Evolutionary conservation across 2,113 vertebrate species (phyloP), one percentile per base, ranked within the genome.

Genomic region (Bettongia penicillata): DNA sequence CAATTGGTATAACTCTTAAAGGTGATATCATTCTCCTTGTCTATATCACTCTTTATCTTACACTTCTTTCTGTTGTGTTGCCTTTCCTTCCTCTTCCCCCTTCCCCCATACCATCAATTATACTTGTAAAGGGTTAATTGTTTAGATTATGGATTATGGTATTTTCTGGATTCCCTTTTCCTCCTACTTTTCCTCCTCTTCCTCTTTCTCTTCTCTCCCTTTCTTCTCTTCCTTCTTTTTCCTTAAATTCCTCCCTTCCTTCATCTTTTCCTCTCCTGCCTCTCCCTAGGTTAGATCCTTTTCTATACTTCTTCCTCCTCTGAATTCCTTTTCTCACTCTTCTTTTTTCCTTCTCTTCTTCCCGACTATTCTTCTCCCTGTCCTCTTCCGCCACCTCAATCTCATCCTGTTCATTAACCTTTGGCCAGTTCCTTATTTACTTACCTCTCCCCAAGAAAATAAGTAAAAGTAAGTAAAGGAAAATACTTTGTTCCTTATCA

Each of bases 41-140:
- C 89, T 28, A 24, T 89, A 0, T 47, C 53, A 91, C 94, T 91
- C 53, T 10, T 94, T n/a, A 77, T n/a, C 31, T 68, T 16, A 68
- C 31, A 84, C 2, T 84, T 84, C 19, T 84, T 84, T 2, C 16
- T 43, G 19, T 23, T 37, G 37, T n/a, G 28, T 11, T 12, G 43
- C 19, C n/a, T 23, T 84, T 19, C 43, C 16, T 43, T 84, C 19
- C 7, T 84, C 68, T 84, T 14, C 19, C 68, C 37, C 68, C 6
- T 84, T 14, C 19, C 68, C 37, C n/a, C 6, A 84, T 8, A 43
- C 19, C 37, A 92, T 26, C 51, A 53, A 68, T 28, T 43, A 0
- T 89, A 28, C 91, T 77, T 97, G 51, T 95, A 53, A 25, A 23
- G 37, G 53, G n/a, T n/a, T 57, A 51, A 10, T 89, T 94, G 55